These are phyloP conservation scores for Chlamydotis undulata DNA, from an alignment of 2,113 vertebrate genomes.

Conservation along the genomic window DNA sequence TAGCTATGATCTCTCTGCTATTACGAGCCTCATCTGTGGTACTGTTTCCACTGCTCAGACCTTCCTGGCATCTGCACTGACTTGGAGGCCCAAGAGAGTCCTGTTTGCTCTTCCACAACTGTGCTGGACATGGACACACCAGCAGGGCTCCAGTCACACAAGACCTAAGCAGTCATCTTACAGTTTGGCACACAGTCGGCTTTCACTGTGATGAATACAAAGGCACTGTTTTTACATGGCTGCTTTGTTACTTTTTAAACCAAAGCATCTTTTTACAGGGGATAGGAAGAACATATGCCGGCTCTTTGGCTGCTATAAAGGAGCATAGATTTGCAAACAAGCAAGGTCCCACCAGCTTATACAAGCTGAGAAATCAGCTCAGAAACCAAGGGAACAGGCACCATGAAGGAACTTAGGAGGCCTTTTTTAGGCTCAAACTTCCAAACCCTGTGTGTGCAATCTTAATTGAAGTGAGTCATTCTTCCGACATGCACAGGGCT, in stretches of 20 bases:
- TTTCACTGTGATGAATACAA: neutral
- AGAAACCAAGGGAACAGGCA: neutral
- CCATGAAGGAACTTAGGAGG: neutral
- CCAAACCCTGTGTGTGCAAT: neutral
- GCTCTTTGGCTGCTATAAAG: neutral
- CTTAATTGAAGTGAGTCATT: constrained; percentile 12
- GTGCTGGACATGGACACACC: neutral
- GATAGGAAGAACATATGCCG: neutral
- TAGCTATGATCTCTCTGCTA: neutral
- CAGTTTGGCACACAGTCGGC: neutral
- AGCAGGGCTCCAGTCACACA: neutral
- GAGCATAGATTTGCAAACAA: neutral
- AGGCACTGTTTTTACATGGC: neutral
- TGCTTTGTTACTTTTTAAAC: neutral
- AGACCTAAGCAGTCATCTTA: neutral
- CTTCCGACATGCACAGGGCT: neutral
- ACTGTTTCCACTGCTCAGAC: neutral
- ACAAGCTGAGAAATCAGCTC: neutral
- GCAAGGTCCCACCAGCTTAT: neutral
- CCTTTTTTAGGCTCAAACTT: neutral
- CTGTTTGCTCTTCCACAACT: neutral
- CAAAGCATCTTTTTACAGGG: neutral
- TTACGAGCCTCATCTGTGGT: neutral
- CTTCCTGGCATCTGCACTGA: neutral
- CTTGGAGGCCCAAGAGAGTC: neutral